Evolutionary conservation across 2,113 vertebrate species (phyloP), one percentile per base, ranked within the genome.

Genomic region (Bufo gargarizans): DNA sequence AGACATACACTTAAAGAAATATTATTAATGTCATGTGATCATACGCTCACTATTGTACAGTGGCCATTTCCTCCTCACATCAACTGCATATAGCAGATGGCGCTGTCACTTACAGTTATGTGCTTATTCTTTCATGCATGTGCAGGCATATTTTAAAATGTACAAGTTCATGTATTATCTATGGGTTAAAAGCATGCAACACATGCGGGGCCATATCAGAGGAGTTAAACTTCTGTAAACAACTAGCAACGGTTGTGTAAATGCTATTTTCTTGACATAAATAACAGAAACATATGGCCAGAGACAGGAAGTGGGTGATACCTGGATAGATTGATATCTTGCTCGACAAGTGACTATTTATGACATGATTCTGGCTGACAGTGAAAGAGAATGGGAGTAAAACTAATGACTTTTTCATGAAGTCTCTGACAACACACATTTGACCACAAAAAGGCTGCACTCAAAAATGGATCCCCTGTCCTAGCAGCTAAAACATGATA

Each of bases 281-380:
- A 95, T 93, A 96, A 96, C 94, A 93, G 94, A 95, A 96, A 95
- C 97, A 97, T 96, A 96, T 95, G 97, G 96, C 92, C 93, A 2
- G 92, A 95, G 95, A 96, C 96, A 95, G 95, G 94, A 94, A 93
- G 93, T 93, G 91, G 94, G 92, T 95, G 93, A 94, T 96, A 94
- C 95, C 94, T 94, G 94, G 90, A 91, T 87, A 93, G 95, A 93
- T 92, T 91, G 93, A 90, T 91, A 92, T 93, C 93, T 93, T 92
- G 89, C 93, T 92, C 85, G 94, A 93, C 94, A 92, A 92, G 92
- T 92, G 90, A 89, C 85, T 86, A 81, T 94, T 95, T 93, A 94
- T 94, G 95, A 95, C 94, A 93, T 93, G 93, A 96, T 95, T 93
- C 91, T 85, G 79, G 92, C 91, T 96, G 95, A 96, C 94, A 94